Percentiles rank a stretch among this genome's conserved stretches.
Evolutionary conservation across 1,140 invertebrate species (phyloP).

Genomic region (Papilio aristodemus): DNA sequence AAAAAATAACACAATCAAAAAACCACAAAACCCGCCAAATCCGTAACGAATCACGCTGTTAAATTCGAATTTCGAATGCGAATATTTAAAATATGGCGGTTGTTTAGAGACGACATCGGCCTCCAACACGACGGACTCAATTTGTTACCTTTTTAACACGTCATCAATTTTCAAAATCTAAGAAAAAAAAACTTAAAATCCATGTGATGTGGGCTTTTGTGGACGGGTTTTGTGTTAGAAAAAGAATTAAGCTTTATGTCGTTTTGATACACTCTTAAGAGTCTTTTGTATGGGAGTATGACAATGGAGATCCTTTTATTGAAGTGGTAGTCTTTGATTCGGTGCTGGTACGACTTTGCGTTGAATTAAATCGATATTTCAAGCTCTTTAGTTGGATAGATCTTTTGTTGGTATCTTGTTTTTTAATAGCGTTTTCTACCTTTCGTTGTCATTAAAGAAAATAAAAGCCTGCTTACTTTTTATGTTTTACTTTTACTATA

Average conservation of each 20-base stretch:
- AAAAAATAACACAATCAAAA: slow-evolving; percentile 48
- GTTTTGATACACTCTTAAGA: slow-evolving; percentile 75
- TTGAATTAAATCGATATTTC: slow-evolving; percentile 78
- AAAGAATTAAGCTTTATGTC: slow-evolving; percentile 75
- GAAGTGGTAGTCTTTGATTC: slow-evolving; percentile 57
- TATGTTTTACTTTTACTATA: too few relatives aligned
- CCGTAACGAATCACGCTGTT: slow-evolving; percentile 57
- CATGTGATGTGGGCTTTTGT: slow-evolving; percentile 73
- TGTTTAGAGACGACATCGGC: slow-evolving; percentile 53
- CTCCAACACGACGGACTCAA: slow-evolving; percentile 46
- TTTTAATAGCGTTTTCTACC: slow-evolving; percentile 57
- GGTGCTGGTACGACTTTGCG: slow-evolving; percentile 57
- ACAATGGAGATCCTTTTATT: slow-evolving; percentile 67
- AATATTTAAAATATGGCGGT: slow-evolving; percentile 60
- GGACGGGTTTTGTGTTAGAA: slow-evolving; percentile 64
- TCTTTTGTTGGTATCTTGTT: slow-evolving; percentile 65
- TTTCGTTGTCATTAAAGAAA: slow-evolving; percentile 41
- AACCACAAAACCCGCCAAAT: slow-evolving; percentile 51
- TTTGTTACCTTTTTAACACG: slow-evolving; percentile 78
- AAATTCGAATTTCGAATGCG: slow-evolving; percentile 57
- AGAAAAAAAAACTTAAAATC: slow-evolving; percentile 53
- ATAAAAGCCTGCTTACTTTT: too few relatives aligned
- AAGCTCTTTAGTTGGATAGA: slow-evolving; percentile 66
- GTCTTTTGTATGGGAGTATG: slow-evolving; percentile 60
- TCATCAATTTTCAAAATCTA: slow-evolving; percentile 71